phyloP scores from a whole-genome alignment of 2,888 invertebrate genomes.

The Emmelina monodactyla region DNA sequence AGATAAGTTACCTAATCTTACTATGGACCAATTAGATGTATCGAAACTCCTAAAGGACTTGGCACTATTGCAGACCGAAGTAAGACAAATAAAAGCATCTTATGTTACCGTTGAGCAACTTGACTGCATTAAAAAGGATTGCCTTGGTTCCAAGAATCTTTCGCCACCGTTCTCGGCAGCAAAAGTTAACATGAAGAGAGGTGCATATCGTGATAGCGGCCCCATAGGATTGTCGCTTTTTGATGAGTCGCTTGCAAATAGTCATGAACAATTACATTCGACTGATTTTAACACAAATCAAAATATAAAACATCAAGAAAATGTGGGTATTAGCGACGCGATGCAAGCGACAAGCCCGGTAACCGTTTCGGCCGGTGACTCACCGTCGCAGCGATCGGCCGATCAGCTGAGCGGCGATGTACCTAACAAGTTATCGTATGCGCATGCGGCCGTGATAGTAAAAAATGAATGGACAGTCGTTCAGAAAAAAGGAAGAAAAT shows the following conservation, averaged over 20 bases:
- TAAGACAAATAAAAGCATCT: slow-evolving; percentile 2
- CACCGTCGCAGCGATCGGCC: not conserved
- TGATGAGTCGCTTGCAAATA: slow-evolving; percentile 1
- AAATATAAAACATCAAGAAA: not conserved
- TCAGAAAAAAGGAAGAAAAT: slow-evolving; percentile 3
- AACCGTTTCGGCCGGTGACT: not conserved
- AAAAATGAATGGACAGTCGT: slow-evolving; percentile 3
- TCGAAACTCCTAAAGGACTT: slow-evolving; percentile 6
- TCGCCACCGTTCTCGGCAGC: slow-evolving; percentile 8
- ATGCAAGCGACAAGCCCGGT: not conserved
- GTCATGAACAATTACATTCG: not conserved
- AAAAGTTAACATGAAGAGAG: slow-evolving; percentile 10
- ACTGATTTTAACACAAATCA: not conserved
- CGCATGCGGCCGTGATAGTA: not conserved
- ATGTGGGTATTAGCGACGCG: not conserved
- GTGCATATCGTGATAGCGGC: slow-evolving; percentile 10
- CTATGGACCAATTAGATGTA: slow-evolving; percentile 9
- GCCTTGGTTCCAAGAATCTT: not conserved
- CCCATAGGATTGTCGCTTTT: slow-evolving; percentile 8
- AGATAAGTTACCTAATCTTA: slow-evolving; percentile 6
- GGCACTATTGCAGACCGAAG: slow-evolving; percentile 2
- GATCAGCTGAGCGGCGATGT: not conserved
- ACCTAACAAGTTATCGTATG: not conserved
- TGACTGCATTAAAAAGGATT: slow-evolving; percentile 2
- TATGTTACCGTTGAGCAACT: slow-evolving; percentile 3